Percentiles rank a stretch among this genome's conserved stretches.
These are phyloP conservation scores for Platyura marginata DNA, from an alignment of 1,140 invertebrate genomes.

Conservation along the genomic window DNA sequence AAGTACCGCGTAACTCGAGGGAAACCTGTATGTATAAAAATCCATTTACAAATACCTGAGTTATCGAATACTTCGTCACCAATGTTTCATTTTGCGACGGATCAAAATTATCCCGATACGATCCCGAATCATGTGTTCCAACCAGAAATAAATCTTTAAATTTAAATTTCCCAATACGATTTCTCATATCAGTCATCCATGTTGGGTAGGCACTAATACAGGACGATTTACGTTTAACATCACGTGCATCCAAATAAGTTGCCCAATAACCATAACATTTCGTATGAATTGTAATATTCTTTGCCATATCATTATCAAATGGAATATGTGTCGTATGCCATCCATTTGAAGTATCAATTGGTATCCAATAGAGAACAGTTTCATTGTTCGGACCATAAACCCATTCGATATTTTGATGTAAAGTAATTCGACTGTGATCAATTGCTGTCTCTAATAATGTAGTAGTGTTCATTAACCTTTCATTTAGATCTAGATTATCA, in stretches of 20 bases:
- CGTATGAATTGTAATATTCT: conserved; percentile 10
- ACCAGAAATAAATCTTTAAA: conserved; percentile 36
- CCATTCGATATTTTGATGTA: background rate
- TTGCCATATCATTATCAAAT: conserved; percentile 14
- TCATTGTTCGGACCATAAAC: background rate
- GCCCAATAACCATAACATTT: conserved; percentile 21
- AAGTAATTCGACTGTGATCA: background rate
- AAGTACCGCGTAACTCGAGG: background rate
- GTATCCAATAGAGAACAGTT: background rate
- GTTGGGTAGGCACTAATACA: conserved; percentile 32
- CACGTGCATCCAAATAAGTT: conserved; percentile 14
- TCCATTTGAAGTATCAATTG: conserved; percentile 2
- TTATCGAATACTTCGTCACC: conserved; percentile 28
- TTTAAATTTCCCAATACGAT: conserved; percentile 20
- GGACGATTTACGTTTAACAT: conserved; percentile 14
- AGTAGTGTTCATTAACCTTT: background rate
- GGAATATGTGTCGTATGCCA: conserved; percentile 21
- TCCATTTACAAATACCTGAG: conserved; percentile 23
- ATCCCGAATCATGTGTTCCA: conserved; percentile 42
- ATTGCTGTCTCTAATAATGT: background rate
- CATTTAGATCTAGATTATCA: background rate
- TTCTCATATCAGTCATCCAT: conserved; percentile 35
- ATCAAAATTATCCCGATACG: conserved; percentile 28
- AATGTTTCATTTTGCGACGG: conserved; percentile 17
- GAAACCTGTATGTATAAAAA: background rate